A percentile compares a stretch with the other conserved stretches of the same genome.
Conservation (phyloP, 2,888 invertebrate species). For the Caprella mutica region DNA sequence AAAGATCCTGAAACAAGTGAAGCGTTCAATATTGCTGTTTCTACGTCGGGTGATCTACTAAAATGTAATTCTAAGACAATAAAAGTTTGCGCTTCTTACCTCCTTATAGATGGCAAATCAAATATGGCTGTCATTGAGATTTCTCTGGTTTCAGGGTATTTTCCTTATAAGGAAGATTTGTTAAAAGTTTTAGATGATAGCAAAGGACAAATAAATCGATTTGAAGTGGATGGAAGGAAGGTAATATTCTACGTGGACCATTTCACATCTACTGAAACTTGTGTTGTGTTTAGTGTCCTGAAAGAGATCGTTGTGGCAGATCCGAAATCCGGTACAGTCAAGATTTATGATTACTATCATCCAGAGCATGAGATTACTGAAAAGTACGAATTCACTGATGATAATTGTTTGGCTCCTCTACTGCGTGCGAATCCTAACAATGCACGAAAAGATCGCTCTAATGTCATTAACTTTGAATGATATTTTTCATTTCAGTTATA, state of each 20-base stretch:
- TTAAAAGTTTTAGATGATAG: conserved; percentile 16
- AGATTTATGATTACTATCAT: conserved; percentile 38
- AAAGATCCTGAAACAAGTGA: conserved; percentile 39
- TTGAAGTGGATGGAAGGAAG: conserved; percentile 29
- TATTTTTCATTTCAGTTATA: too few relatives aligned
- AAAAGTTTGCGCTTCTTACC: conserved; percentile 32
- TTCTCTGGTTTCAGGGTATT: conserved; percentile 41
- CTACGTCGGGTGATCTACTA: conserved; percentile 33
- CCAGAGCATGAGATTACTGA: conserved; percentile 34
- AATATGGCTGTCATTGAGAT: conserved; percentile 47
- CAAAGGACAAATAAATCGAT: conserved; percentile 14
- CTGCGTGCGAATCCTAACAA: too few relatives aligned
- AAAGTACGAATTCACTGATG: too few relatives aligned
- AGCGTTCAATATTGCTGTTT: conserved; percentile 44
- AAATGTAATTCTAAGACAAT: conserved; percentile 37
- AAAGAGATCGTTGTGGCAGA: conserved; percentile 37
- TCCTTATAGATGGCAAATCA: conserved; percentile 43
- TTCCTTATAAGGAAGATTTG: conserved; percentile 38
- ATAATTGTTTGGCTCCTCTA: too few relatives aligned
- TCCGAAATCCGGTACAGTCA: conserved; percentile 37
- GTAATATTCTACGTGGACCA: conserved; percentile 24
- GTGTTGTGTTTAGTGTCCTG: conserved; percentile 39
- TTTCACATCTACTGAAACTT: conserved; percentile 32
- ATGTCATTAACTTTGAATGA: too few relatives aligned
- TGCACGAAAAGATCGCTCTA: too few relatives aligned